phyloP scores from a whole-genome alignment of 1,140 invertebrate genomes.

The Gonatopus flavifemur region DNA sequence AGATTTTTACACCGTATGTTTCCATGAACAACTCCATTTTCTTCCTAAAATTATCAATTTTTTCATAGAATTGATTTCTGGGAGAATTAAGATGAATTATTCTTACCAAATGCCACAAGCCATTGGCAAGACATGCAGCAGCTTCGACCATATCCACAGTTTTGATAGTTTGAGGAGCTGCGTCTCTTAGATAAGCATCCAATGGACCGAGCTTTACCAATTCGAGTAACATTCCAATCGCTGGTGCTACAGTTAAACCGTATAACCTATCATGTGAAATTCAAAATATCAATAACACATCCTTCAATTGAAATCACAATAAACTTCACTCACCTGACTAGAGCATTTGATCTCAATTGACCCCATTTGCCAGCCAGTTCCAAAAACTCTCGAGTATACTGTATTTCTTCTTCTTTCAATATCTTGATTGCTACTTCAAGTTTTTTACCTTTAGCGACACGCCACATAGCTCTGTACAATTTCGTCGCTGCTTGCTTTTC shows the following conservation, averaged over 20 bases:
- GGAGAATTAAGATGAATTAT: slow-evolving; percentile 1
- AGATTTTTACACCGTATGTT: slow-evolving; percentile 83
- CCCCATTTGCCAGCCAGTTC: slow-evolving; percentile 74
- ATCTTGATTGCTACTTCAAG: slow-evolving; percentile 75
- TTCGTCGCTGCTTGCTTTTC: slow-evolving; percentile 31
- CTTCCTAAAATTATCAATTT: slow-evolving; percentile 60
- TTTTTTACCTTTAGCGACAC: slow-evolving; percentile 68
- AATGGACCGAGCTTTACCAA: slow-evolving; percentile 75
- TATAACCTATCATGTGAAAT: slow-evolving; percentile 63
- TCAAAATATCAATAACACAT: too few species aligned
- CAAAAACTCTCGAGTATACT: slow-evolving; percentile 70
- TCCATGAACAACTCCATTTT: slow-evolving; percentile 81
- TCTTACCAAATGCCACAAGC: slow-evolving; percentile 75
- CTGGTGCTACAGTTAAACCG: slow-evolving; percentile 73
- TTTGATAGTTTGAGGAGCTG: slow-evolving; percentile 59
- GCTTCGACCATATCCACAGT: slow-evolving; percentile 78
- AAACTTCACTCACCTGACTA: slow-evolving; percentile 61
- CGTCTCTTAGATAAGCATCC: slow-evolving; percentile 68
- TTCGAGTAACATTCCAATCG: slow-evolving; percentile 80
- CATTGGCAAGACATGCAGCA: slow-evolving; percentile 72
- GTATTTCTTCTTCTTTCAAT: slow-evolving; percentile 63
- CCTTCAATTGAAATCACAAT: neutral
- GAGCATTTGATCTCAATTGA: slow-evolving; percentile 70
- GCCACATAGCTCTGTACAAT: slow-evolving; percentile 50
- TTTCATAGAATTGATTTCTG: neutral